phyloP scores from a whole-genome alignment of 2,113 vertebrate species.

The Ageneiosus marmoratus region DNA sequence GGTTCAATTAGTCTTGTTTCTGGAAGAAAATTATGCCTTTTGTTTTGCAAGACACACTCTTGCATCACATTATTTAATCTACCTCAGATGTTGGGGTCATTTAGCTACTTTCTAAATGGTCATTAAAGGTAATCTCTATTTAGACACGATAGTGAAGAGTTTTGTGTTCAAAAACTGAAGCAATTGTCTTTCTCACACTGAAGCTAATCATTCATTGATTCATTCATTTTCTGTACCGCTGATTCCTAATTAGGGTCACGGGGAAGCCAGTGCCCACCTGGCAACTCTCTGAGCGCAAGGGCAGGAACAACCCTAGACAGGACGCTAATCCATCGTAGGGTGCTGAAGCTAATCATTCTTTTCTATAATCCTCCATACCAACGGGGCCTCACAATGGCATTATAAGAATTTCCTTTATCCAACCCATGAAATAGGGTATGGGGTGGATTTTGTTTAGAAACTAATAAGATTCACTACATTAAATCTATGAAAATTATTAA shows the following conservation, averaged over 20 bases:
- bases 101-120: conserved; percentile 37
- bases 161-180: conserved; percentile 31
- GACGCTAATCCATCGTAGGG: no score
- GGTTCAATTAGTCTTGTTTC: conserved; percentile 54
- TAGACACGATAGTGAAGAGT: conserved; percentile 31
- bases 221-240: no score
- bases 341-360: conserved; percentile 1
- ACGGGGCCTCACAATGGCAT: neutral
- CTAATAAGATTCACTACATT: neutral
- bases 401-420: conserved; percentile 16
- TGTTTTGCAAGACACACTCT: conserved; percentile 45
- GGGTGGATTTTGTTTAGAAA: neutral
- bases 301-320: no score
- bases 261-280: no score
- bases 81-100: conserved; percentile 52
- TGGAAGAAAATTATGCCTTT: conserved; percentile 51
- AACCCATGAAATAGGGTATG: neutral
- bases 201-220: conserved; percentile 2
- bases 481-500: neutral
- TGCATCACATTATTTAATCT: conserved; percentile 51
- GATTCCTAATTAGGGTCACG: no score
- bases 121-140: conserved; percentile 44
- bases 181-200: conserved; percentile 2
- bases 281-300: no score
- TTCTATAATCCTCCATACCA: neutral